Evolutionary conservation across 2,113 vertebrate genomes (phyloP), one percentile per base, ranked within the genome.

Genomic region (Notothenia rossii): DNA sequence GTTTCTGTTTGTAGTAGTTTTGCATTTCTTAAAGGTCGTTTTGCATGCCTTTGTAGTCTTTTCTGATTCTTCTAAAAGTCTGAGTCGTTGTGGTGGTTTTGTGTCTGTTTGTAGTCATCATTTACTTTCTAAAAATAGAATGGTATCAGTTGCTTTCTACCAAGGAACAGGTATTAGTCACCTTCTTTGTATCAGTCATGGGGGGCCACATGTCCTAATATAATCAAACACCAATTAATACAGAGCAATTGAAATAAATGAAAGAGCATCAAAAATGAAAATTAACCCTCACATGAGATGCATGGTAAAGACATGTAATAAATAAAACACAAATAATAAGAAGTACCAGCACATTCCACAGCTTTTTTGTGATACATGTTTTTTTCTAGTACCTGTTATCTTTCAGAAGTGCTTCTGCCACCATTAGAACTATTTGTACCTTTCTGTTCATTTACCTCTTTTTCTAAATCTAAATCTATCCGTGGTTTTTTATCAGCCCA

Each of bases 241-340:
- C 54, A 77, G 59, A 75, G 9, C 7, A 70, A 61, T 45, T 46
- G 0, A 45, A 22, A 62, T n/a, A 14, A 61, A 56, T 40, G 22
- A 49, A n/a, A 72, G 10, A 20, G 6, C 14, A 56, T 9, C 0
- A 25, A 29, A 18, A 80, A 45, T 49, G 4, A 67, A 8, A n/a
- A 58, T 20, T 55, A 63, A 25, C 40, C 8, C 6, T 67, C 20
- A 68, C 17, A 71, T 17, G 14, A 82, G 22, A 56, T 50, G 43
- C 9, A 33, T 49, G n/a, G 51, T 33, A 68, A 33, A 58, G 14
- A 45, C 40, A 62, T 10, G 17, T 40, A 1, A 40, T 40, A 7
- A 40, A 40, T 40, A 68, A 4, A 56, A 22, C 5, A 33, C 22
- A 75, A 53, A 25, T 25, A 22, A 25, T 25, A 13, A 22, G 1